Base-by-base conservation (phyloP, 2,797 vertebrate species). In the Thaleichthys pacificus region DNA sequence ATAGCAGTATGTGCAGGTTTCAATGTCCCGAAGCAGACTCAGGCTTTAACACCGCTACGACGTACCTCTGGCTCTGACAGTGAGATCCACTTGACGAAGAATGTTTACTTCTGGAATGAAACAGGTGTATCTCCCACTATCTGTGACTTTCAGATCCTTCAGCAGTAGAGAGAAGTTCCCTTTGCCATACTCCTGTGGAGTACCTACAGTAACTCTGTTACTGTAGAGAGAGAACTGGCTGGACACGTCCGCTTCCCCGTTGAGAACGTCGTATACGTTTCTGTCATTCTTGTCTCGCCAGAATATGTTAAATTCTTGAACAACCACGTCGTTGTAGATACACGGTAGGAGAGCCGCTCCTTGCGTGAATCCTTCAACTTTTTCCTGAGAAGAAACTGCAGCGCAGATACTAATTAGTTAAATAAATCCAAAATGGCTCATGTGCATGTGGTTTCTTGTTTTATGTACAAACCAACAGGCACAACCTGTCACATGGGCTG, bases 41-140 rank as follows among this genome's bases (percentile, higher is more conserved):
- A 8, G 9, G 19, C 51, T 56, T n/a, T 17, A 19, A 11, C 3
- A 56, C 4, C 0, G 51, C 4, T 19, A n/a, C 15, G 6, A 17
- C 51, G 5, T n/a, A 56, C 51, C 51, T 56, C 4, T 74, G 47
- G 64, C 51, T 54, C 4, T 74, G 47, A 68, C 58, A 35, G 60
- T 2, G 17, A 67, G 35, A n/a, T 58, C 14, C 9, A 51, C 68
- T 9, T 51, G 21, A 12, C 21, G 14, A 4, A 8, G 0, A 66
- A 56, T 0, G 11, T 8, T 0, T 0, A 4, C 9, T 26, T 0
- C 11, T 21, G 57, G 62, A 30, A 75, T 24, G 3, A 32, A 62
- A 35, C 77, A 76, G 8, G 67, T 5, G 5, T 68, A 73, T 3
- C 4, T 35, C 24, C 77, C 74, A 30, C 19, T 2, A 7, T 76